These are phyloP conservation scores for Laupala kohalensis DNA, from an alignment of 1,140 invertebrate genomes.

Conservation along the genomic window DNA sequence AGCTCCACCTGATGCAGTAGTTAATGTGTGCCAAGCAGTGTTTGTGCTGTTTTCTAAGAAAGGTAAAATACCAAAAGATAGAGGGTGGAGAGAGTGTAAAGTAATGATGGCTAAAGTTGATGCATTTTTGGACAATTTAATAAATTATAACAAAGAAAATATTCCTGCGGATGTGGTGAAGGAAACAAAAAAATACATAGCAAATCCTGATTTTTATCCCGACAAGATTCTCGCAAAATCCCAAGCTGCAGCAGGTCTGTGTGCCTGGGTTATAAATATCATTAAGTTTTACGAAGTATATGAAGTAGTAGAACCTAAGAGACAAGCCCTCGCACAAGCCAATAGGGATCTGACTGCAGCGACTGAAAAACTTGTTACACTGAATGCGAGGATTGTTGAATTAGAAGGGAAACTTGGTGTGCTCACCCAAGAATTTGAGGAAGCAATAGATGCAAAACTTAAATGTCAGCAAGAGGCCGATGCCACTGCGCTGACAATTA, in stretches of 20 bases:
- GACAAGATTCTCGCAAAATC: slow-evolving; percentile 78
- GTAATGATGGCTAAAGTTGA: slow-evolving; percentile 73
- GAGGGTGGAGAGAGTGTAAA: slow-evolving; percentile 86
- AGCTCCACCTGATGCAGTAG: slow-evolving; percentile 64
- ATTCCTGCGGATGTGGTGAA: slow-evolving; percentile 80
- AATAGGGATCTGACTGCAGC: slow-evolving; percentile 72
- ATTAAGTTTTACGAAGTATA: slow-evolving; percentile 83
- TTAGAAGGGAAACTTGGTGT: slow-evolving; percentile 65
- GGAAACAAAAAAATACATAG: slow-evolving; percentile 37
- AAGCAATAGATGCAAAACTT: slow-evolving; percentile 72
- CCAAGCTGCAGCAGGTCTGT: slow-evolving; percentile 71
- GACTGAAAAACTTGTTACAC: slow-evolving; percentile 55
- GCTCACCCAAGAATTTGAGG: slow-evolving; percentile 67
- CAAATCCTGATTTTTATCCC: slow-evolving; percentile 62
- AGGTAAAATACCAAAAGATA: slow-evolving; percentile 83
- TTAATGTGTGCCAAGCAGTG: slow-evolving; percentile 75
- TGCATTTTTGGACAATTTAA: slow-evolving; percentile 69
- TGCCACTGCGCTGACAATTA: slow-evolving; percentile 67
- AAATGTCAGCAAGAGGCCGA: slow-evolving; percentile 79
- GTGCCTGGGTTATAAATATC: slow-evolving; percentile 91
- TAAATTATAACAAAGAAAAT: slow-evolving; percentile 89
- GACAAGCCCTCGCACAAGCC: slow-evolving; percentile 65
- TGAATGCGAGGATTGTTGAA: slow-evolving; percentile 40
- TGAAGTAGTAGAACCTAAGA: slow-evolving; percentile 83
- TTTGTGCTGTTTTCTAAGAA: slow-evolving; percentile 71